Base-by-base conservation (phyloP, 1,140 invertebrate genomes). In the Penaeus vannamei region DNA sequence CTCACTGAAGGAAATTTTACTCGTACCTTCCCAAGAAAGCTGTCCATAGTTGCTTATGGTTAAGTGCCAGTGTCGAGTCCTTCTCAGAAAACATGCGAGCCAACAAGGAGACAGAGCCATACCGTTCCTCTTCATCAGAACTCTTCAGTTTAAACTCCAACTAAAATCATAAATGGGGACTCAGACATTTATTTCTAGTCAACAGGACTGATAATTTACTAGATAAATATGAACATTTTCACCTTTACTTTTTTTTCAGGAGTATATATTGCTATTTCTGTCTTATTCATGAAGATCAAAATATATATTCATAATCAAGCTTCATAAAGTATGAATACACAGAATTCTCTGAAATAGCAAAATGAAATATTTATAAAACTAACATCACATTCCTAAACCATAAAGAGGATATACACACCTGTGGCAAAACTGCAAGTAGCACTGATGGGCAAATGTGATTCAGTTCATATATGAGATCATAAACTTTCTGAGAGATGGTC, bases 41-140 rank as follows among this genome's bases (percentile, higher is more conserved):
- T 79, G 95, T 95, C 96, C 98, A 98, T 26, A 99, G 93, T 46
- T 95, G 95, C 23, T 95, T 95, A 93, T 99, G 97, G 92, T 97
- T 96, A 85, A 96, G 95, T 1, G 98, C 98, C 17, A 99, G 94
- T 90, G 96, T 95, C 0, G 98, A 99, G 85, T 97, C 96, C 92
- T 97, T 97, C 83, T 92, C 98, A 1, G 98, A 98, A 93, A 99
- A 99, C 98, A 99, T 99, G 92, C 98, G 95, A 5, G 98, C 97
- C 42, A 99, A 93, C 26, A 99, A 93, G 1, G 97, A 97, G 4
- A 99, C 98, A 0, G 97, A 98, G 77, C 95, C 95, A 86, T 98
- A 95, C 90, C 97, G 93, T 93, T 99, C 98, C 90, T 94, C 95
- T 93, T 98, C 97, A 90, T 96, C 96, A 29, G 97, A 96, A 87